Percentiles rank a stretch among this genome's conserved stretches.
These are phyloP conservation scores for Falco punctatus DNA, from an alignment of 2,113 vertebrate species.

Conservation along the genomic window DNA sequence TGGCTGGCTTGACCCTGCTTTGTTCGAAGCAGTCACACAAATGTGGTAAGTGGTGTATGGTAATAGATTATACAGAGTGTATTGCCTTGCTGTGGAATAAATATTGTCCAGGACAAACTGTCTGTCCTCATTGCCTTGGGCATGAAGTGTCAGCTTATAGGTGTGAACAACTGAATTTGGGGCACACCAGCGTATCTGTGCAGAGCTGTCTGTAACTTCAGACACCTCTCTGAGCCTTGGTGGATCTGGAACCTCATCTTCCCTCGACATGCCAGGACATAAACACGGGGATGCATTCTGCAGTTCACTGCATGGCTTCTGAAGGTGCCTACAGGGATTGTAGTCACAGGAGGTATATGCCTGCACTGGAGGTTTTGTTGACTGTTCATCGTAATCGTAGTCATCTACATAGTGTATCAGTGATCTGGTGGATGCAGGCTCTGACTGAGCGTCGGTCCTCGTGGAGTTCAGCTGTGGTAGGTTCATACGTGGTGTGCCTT, in stretches of 20 bases:
- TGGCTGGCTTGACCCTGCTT: constrained; percentile 69
- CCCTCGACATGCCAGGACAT: constrained; percentile 71
- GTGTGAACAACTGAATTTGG: constrained; percentile 76
- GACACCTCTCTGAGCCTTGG: constrained; percentile 64
- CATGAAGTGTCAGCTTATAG: constrained; percentile 70
- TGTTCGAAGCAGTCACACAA: constrained; percentile 76
- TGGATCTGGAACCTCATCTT: constrained; percentile 69
- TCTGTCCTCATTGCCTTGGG: neutral
- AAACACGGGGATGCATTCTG: constrained; percentile 60
- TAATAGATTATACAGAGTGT: constrained; percentile 71
- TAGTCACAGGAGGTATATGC: constrained; percentile 66
- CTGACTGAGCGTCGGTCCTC: neutral
- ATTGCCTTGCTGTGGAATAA: constrained; percentile 69
- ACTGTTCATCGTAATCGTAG: neutral
- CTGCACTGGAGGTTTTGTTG: neutral
- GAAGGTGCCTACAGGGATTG: constrained; percentile 79
- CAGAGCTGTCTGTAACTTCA: constrained; percentile 75
- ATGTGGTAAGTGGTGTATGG: constrained; percentile 74
- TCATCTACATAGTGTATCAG: constrained; percentile 24
- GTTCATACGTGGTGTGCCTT: neutral
- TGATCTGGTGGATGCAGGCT: neutral
- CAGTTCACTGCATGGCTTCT: constrained; percentile 76
- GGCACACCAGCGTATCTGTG: constrained; percentile 79
- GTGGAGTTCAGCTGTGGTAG: neutral
- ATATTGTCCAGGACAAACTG: constrained; percentile 61